Evolutionary conservation across 1,140 invertebrate genomes (phyloP), one percentile per base, ranked within the genome.

Genomic region (Ridgeia piscesae): DNA sequence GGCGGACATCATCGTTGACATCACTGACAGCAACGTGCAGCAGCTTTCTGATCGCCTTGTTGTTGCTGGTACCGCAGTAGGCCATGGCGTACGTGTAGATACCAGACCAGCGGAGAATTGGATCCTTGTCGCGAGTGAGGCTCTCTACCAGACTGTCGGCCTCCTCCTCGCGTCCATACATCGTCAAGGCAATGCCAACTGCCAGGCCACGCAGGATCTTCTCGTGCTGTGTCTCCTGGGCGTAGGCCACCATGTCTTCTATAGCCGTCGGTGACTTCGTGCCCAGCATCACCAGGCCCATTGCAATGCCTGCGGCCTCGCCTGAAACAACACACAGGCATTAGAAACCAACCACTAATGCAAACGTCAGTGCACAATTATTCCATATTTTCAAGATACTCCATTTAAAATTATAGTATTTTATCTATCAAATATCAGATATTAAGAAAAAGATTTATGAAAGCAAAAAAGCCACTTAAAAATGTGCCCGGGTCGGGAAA

Each of bases 71-170:
- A 50, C 99, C 99, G 96, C 98, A 99, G 95, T 99, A 99, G 0
- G 99, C 99, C 97, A 99, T 99, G 0, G 99, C 99, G 33, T 99
- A 97, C 0, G 99, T 99, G 95, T 99, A 99, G 97, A 99, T 99
- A 92, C 98, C 99, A 92, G 98, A 98, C 93, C 99, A 96, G 91
- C 96, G 93, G 11, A 96, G 93, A 48, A 96, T 96, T 1, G 96
- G 96, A 93, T 97, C 96, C 93, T 97, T 97, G 93, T 97, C 96
- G 34, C 95, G 97, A 90, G 97, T 97, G 14, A 99, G 97, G 91
- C 97, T 97, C 93, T 98, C 97, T 58, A 99, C 98, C n/a, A 99
- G 96, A 34, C 97, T 97, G 96, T 99, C 99, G 8, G 99, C 99
- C 95, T 99, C 98, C 95, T 99, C 99, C 93, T 99, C 96, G 33